Evolutionary conservation across 1,140 invertebrate genomes (phyloP), one percentile per base, ranked within the genome.

Genomic region (Tachypleus tridentatus): DNA sequence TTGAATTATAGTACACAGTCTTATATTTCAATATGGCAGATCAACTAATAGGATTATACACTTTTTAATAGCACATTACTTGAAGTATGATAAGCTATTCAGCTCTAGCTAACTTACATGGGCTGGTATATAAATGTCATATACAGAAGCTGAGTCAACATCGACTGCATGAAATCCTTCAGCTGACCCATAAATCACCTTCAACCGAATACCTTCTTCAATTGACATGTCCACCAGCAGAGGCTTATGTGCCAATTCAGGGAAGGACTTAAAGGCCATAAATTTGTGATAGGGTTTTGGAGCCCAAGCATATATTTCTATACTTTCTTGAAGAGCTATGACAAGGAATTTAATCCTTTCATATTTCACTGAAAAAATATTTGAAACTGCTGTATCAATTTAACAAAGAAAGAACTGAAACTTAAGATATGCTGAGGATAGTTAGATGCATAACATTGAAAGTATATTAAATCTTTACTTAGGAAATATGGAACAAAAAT

Each of bases 281-380:
- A 99, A 99, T 82, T 99, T 99, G 81, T 98, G 95, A 83, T 99
- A 99, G 62, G 97, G 97, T 83, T 98, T 98, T 49, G 96, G 96
- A 59, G 97, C 97, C 97, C 97, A 99, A 6, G 97, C 97, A 80
- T 99, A 99, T 74, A 99, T 99, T 80, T 98, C 96, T 77, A 99
- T 97, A 71, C 92, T 96, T 79, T 98, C 94, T 77, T 97, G 93
- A 67, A 99, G 81, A 64, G 96, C 97, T 76, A 99, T 98, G 64
- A 99, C 97, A 70, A 99, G 84, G 80, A 99, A 99, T 81, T 99
- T 99, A 77, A 99, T 98, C 73, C 95, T 83, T 82, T 99, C 95
- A 78, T 98, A 99, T 82, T 98, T 98, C 64, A 99, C 97, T 81
- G 72, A 53, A 76, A 73, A 70, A 56, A 64, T 61, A 29, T 29